Conservation (phyloP, 1,140 invertebrate genomes). For the Drosophila sucinea region DNA sequence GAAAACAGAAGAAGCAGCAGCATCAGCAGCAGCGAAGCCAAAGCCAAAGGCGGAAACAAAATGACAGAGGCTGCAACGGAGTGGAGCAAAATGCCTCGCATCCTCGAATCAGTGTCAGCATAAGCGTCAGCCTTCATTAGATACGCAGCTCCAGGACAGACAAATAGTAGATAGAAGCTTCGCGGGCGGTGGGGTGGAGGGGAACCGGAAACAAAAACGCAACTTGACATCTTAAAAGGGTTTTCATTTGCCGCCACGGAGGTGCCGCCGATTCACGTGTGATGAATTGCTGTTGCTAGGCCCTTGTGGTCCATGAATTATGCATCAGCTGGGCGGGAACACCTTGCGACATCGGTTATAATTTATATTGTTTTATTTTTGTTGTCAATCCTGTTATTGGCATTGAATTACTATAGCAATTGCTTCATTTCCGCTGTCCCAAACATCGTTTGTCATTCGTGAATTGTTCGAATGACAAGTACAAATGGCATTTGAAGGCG, state of each 20-base stretch:
- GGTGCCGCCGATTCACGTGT: constrained; percentile 25
- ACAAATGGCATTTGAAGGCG: constrained; percentile 73
- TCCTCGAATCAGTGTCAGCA: constrained; percentile 57
- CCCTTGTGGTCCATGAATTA: constrained; percentile 31
- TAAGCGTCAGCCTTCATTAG: constrained; percentile 66
- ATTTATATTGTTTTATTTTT: constrained; percentile 58
- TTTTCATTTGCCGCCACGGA: constrained; percentile 34
- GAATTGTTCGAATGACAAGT: constrained; percentile 68
- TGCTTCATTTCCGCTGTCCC: constrained; percentile 28
- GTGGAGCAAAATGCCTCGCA: background rate
- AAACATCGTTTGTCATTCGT: constrained; percentile 67
- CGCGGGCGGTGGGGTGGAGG: background rate
- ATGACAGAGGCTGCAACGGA: background rate
- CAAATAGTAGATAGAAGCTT: background rate
- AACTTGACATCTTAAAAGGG: constrained; percentile 76
- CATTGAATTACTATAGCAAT: constrained; percentile 47
- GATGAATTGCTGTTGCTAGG: constrained; percentile 50
- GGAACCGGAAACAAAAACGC: constrained; percentile 47
- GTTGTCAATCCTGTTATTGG: constrained; percentile 31
- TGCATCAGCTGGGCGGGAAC: constrained; percentile 20
- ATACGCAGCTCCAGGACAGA: constrained; percentile 32
- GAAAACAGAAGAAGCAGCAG: constrained; percentile 51
- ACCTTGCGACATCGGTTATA: constrained; percentile 40
- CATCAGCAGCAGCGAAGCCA: constrained; percentile 20
- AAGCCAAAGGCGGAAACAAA: constrained; percentile 8